These are phyloP conservation scores for Gymnarchus niloticus DNA, from an alignment of 2,113 vertebrate genomes.

Conservation along the genomic window DNA sequence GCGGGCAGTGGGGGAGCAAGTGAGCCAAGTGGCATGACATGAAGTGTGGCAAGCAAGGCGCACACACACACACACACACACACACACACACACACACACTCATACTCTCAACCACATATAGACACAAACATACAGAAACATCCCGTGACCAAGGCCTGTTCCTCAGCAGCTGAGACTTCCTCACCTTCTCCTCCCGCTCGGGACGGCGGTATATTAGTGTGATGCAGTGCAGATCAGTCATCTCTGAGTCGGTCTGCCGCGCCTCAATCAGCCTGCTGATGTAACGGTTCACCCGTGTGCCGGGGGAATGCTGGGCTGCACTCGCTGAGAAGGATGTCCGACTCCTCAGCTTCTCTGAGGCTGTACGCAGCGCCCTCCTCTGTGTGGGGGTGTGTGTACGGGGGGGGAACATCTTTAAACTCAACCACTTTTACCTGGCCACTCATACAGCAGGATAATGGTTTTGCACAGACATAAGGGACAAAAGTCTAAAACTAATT, in stretches of 20 bases:
- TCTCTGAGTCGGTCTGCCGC: slow-evolving; percentile 85
- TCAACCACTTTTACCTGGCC: not conserved
- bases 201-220: slow-evolving; percentile 81
- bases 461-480: not conserved
- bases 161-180: slow-evolving; percentile 24
- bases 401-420: not conserved
- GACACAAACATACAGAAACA: not conserved
- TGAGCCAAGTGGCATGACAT: not conserved
- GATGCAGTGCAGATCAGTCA: slow-evolving; percentile 81
- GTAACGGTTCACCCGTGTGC: slow-evolving; percentile 88
- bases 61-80: not conserved
- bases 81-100: not conserved
- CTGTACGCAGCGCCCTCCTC: slow-evolving; percentile 86
- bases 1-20: not conserved
- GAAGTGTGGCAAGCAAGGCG: no score
- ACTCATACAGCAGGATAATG: not conserved
- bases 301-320: slow-evolving; percentile 75
- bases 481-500: not conserved
- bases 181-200: slow-evolving; percentile 84
- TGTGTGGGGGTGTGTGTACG: slow-evolving; percentile 43
- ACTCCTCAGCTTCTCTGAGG: slow-evolving; percentile 88
- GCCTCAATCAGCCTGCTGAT: slow-evolving; percentile 92
- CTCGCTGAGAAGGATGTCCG: slow-evolving; percentile 85
- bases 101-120: not conserved
- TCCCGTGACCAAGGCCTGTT: not conserved